These are phyloP conservation scores for Periplaneta americana DNA, from an alignment of 1,140 invertebrate species.

Conservation along the genomic window DNA sequence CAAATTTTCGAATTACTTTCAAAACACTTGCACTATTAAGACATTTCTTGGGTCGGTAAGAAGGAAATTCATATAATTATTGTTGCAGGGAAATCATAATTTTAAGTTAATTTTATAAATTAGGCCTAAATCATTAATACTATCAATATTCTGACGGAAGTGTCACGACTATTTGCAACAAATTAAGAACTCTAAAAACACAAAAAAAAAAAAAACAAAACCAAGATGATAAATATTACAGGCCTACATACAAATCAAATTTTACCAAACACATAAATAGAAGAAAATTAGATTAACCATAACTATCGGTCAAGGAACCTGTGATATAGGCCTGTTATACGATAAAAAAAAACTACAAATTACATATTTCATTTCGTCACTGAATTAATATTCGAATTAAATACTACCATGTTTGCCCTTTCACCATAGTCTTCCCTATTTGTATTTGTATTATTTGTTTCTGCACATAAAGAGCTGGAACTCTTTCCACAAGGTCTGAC, in stretches of 20 bases:
- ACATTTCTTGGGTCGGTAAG: no score
- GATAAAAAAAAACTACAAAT: background rate
- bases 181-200: no score
- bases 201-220: no score
- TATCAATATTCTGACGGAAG: no score
- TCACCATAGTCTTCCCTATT: background rate
- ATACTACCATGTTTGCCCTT: background rate
- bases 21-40: no score
- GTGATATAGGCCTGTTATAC: background rate
- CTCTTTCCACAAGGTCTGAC: background rate
- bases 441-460: background rate
- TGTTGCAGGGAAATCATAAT: no score
- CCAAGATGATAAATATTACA: no score
- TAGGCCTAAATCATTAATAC: no score
- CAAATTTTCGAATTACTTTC: no score
- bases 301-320: background rate
- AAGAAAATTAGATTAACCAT: background rate
- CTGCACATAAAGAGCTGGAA: background rate
- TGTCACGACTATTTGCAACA: no score
- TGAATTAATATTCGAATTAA: background rate
- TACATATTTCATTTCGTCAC: background rate
- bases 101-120: no score
- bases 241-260: background rate
- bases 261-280: background rate
- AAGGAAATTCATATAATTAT: no score